Evolutionary conservation across 1,140 invertebrate species (phyloP).

Genomic region (Drosophila kohkoa): DNA sequence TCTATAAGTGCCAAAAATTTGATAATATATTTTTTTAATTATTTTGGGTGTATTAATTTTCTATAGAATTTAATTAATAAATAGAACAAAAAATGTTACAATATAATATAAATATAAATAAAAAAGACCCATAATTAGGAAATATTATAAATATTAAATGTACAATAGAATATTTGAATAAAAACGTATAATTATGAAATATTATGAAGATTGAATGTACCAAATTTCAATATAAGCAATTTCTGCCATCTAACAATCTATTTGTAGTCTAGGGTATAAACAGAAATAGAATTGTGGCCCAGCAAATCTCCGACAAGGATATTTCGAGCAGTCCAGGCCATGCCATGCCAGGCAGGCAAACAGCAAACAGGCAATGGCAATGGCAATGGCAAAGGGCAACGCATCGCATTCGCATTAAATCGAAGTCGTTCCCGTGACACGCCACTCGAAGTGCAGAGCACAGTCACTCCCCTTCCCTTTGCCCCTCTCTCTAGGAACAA

Average conservation of each 20-base stretch:
- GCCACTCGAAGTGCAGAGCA: constrained; percentile 3
- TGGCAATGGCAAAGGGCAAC: constrained; percentile 39
- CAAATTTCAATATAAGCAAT: too few species aligned
- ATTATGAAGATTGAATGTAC: background rate
- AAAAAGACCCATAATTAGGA: too few species aligned
- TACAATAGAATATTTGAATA: too few species aligned
- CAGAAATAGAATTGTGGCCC: constrained; percentile 39
- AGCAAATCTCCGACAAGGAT: constrained; percentile 47
- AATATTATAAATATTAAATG: too few species aligned
- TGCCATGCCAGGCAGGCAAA: too few species aligned
- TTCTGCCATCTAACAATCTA: background rate
- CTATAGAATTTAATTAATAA: too few species aligned
- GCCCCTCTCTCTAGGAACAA: background rate
- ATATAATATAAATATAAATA: too few species aligned
- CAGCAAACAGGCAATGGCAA: background rate
- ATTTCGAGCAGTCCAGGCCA: constrained; percentile 20
- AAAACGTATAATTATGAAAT: too few species aligned
- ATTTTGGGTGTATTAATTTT: too few species aligned
- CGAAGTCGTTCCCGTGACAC: constrained; percentile 67
- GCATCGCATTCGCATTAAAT: constrained; percentile 81
- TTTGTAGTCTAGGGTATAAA: background rate
- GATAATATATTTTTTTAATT: too few species aligned
- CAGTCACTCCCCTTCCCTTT: background rate
- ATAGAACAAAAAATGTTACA: too few species aligned
- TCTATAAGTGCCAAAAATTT: too few species aligned